phyloP scores from a whole-genome alignment of 2,113 vertebrate genomes.

The Fulmarus glacialis region DNA sequence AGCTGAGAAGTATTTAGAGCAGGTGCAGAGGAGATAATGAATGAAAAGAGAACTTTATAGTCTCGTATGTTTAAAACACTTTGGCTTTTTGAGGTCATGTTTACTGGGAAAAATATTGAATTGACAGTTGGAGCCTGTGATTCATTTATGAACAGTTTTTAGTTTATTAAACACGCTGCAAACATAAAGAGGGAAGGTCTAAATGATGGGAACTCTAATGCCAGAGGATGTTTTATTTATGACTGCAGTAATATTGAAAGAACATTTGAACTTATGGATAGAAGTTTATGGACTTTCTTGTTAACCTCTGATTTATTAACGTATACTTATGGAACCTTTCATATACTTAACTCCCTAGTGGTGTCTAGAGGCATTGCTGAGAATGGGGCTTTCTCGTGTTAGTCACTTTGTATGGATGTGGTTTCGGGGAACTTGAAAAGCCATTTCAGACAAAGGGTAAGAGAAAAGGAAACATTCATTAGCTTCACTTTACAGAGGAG shows the following conservation, averaged over 20 bases:
- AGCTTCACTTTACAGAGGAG: not conserved
- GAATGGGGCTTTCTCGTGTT: not conserved
- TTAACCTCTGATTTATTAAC: conserved; percentile 20
- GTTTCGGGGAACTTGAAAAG: conserved; percentile 12
- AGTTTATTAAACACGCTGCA: not conserved
- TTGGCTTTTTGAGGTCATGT: conserved; percentile 18
- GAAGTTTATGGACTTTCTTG: not conserved
- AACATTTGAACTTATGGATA: not conserved
- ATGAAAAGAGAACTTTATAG: conserved; percentile 28
- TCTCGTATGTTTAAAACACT: not conserved
- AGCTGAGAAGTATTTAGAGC: conserved; percentile 9
- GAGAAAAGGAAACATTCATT: not conserved
- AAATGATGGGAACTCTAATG: not conserved
- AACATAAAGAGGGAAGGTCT: not conserved
- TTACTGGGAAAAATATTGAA: not conserved
- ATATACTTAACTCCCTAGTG: not conserved
- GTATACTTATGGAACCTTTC: not conserved
- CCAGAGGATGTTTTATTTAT: not conserved
- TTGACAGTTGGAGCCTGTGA: not conserved
- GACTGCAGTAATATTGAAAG: not conserved
- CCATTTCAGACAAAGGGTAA: not conserved
- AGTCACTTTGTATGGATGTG: not conserved
- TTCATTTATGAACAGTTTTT: not conserved
- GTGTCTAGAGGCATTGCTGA: not conserved
- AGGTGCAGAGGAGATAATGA: conserved; percentile 36